Conservation (phyloP, 1,140 invertebrate species). For the Rhyzopertha dominica region DNA sequence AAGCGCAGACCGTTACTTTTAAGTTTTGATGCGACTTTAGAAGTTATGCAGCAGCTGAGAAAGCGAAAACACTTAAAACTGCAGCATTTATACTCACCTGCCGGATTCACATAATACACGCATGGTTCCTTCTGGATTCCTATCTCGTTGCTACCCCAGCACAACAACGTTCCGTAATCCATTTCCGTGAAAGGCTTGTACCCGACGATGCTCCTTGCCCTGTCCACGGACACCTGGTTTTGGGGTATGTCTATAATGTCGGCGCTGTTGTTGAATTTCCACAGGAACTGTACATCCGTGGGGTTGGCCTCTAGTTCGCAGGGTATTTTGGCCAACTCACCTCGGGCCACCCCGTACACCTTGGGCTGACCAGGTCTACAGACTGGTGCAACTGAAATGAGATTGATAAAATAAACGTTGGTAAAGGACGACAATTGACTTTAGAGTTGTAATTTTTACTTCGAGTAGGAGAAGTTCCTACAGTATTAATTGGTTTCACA, state of each 20-base stretch:
- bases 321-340: constrained; percentile 68
- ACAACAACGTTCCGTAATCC: constrained; percentile 67
- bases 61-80: no score
- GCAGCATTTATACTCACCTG: constrained; percentile 61
- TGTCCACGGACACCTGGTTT: constrained; percentile 54
- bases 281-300: constrained; percentile 61
- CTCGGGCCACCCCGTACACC: constrained; percentile 70
- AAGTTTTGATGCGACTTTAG: no score
- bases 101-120: constrained; percentile 65
- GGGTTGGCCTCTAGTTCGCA: constrained; percentile 86
- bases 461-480: no score
- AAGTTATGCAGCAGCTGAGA: no score
- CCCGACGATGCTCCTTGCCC: constrained; percentile 56
- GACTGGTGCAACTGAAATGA: constrained; percentile 61
- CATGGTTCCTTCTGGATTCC: constrained; percentile 64
- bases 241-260: constrained; percentile 62
- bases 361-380: constrained; percentile 62
- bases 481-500: no score
- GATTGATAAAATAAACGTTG: no score
- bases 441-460: no score
- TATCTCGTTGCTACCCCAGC: constrained; percentile 64
- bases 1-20: no score
- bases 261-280: constrained; percentile 74
- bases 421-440: no score
- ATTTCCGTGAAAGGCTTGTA: constrained; percentile 67